Conservation (phyloP, 2,113 vertebrate genomes). For the Melanostigma gelatinosum region DNA sequence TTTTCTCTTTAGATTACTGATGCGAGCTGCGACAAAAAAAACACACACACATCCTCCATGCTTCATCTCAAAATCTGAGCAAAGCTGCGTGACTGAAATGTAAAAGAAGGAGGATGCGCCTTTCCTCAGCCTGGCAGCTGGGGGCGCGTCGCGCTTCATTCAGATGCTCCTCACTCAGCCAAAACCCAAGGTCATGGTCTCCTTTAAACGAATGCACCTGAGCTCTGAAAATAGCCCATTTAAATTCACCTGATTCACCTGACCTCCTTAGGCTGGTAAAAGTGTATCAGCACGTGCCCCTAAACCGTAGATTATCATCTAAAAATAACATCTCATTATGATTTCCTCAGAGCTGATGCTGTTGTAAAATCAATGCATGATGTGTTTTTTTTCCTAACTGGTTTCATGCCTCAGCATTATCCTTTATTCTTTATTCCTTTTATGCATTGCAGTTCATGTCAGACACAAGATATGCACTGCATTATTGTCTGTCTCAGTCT, state of each 20-base stretch:
- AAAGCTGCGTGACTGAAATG: constrained; percentile 70
- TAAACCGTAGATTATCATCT: neutral
- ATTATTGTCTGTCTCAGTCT: neutral
- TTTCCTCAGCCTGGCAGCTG: constrained; percentile 54
- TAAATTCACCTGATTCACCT: neutral
- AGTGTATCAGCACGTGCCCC: neutral
- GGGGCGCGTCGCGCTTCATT: constrained; percentile 53
- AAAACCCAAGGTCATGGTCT: constrained; percentile 67
- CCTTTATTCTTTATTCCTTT: neutral
- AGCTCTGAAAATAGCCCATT: neutral
- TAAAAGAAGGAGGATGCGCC: constrained; percentile 61
- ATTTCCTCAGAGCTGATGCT: neutral
- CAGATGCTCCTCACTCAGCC: constrained; percentile 62
- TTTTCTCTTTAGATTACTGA: neutral
- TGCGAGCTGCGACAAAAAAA: constrained; percentile 1
- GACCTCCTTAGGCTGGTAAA: neutral
- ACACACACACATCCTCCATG: constrained; percentile 15
- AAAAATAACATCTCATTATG: neutral
- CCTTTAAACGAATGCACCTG: constrained; percentile 42
- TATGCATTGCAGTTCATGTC: neutral
- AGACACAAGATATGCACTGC: neutral
- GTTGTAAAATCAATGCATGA: neutral
- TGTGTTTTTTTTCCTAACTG: neutral
- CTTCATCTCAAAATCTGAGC: constrained; percentile 67
- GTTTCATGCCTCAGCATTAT: neutral